phyloP scores from a whole-genome alignment of 2,888 invertebrate species.

The Dynastes grantii region DNA sequence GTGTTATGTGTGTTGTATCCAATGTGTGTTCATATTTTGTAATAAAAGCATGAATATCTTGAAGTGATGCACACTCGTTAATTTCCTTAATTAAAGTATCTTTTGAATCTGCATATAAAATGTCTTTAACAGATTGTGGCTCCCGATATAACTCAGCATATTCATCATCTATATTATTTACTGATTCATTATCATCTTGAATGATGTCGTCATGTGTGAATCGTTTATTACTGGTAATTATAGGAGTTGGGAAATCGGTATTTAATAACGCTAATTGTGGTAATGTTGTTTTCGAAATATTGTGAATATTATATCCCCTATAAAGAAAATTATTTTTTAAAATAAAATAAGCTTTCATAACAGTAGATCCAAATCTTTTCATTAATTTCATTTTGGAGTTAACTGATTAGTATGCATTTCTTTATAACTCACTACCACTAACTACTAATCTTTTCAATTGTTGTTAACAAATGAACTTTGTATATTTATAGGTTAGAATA shows the following conservation, averaged over 20 bases:
- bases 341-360: slow-evolving; percentile 1
- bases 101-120: slow-evolving; percentile 59
- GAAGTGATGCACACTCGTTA: slow-evolving; percentile 65
- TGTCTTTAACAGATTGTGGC: slow-evolving; percentile 55
- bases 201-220: slow-evolving; percentile 28
- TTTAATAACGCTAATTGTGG: background rate
- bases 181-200: slow-evolving; percentile 16
- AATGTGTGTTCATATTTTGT: slow-evolving; percentile 59
- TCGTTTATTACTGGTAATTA: slow-evolving; percentile 15
- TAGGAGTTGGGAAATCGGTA: background rate
- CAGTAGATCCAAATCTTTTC: slow-evolving; percentile 31
- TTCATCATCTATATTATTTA: slow-evolving; percentile 31
- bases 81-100: slow-evolving; percentile 63
- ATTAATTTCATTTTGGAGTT: slow-evolving; percentile 42
- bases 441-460: no score
- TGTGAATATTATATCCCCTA: background rate
- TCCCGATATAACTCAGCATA: slow-evolving; percentile 49
- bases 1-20: slow-evolving; percentile 59
- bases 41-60: slow-evolving; percentile 67
- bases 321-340: slow-evolving; percentile 6
- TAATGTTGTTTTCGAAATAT: background rate
- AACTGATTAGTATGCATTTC: background rate
- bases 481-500: no score
- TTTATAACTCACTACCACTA: no score
- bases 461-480: no score